phyloP scores from a whole-genome alignment of 2,113 vertebrate genomes.

The Pollachius pollachius region DNA sequence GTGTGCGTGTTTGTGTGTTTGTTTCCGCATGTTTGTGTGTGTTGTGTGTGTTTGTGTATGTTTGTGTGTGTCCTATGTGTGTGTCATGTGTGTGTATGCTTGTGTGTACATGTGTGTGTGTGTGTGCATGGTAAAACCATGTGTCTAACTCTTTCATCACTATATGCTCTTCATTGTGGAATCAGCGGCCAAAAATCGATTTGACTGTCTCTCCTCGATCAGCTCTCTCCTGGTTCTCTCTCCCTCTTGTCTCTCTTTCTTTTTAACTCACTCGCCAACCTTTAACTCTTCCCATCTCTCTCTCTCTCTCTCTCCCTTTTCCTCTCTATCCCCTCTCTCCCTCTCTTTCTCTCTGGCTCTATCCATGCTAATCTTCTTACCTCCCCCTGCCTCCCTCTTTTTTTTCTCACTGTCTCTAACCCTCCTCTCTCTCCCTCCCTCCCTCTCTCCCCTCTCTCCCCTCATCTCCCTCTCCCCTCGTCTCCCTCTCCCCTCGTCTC shows the following conservation, averaged over 20 bases:
- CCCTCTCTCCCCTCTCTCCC: too few species aligned
- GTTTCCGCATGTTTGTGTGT: too few species aligned
- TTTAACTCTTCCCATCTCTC: background rate
- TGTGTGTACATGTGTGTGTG: slow-evolving; percentile 3
- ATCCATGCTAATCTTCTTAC: too few species aligned
- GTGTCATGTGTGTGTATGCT: slow-evolving; percentile 1
- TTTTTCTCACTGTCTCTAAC: too few species aligned
- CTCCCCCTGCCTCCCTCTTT: too few species aligned
- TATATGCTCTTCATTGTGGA: slow-evolving; percentile 37
- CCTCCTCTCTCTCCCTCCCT: slow-evolving; percentile 3
- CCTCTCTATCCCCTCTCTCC: background rate
- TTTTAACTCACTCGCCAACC: slow-evolving; percentile 19
- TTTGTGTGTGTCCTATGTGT: slow-evolving; percentile 2
- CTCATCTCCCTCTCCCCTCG: slow-evolving; percentile 2
- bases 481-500: too few species aligned
- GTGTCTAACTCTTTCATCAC: slow-evolving; percentile 39
- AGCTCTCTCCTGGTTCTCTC: slow-evolving; percentile 16
- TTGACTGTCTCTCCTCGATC: slow-evolving; percentile 20
- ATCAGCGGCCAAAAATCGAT: slow-evolving; percentile 41
- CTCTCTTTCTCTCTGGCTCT: background rate
- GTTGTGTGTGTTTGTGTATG: slow-evolving; percentile 33
- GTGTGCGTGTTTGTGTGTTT: slow-evolving; percentile 27
- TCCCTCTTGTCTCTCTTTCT: background rate
- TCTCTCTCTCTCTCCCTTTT: background rate
- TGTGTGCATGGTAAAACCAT: slow-evolving; percentile 40